Conservation (phyloP, 1,140 invertebrate genomes). For the Philotrypesis tridentata region DNA sequence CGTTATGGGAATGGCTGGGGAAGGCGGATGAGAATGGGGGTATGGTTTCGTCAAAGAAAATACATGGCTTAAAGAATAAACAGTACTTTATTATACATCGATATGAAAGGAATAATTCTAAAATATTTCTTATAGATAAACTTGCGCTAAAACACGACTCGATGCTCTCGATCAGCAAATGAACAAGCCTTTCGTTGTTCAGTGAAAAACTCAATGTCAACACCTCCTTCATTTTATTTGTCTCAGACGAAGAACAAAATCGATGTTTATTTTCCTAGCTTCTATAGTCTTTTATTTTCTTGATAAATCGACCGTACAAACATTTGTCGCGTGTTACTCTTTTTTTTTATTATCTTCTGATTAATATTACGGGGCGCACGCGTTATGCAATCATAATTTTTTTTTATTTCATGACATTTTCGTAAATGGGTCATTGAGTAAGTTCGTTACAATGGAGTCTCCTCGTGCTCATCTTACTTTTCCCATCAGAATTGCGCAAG, state of each 20-base stretch:
- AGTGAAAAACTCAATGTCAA: background rate
- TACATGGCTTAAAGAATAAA: slow-evolving; percentile 60
- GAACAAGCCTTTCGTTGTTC: background rate
- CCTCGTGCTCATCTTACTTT: too few species aligned
- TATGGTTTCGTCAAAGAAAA: background rate
- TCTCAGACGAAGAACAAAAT: slow-evolving; percentile 9
- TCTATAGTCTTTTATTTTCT: slow-evolving; percentile 12
- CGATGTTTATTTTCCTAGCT: slow-evolving; percentile 18
- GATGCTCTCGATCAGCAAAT: slow-evolving; percentile 24
- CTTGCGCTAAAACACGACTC: slow-evolving; percentile 19
- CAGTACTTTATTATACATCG: slow-evolving; percentile 64
- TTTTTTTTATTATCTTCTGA: background rate
- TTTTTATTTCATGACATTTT: background rate
- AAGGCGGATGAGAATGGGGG: too few species aligned
- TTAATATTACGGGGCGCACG: background rate
- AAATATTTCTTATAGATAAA: slow-evolving; percentile 58
- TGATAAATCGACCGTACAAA: slow-evolving; percentile 28
- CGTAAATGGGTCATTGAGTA: slow-evolving; percentile 9
- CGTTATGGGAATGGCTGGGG: too few species aligned
- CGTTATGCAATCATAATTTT: background rate
- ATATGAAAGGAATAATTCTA: slow-evolving; percentile 62
- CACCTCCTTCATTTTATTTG: background rate
- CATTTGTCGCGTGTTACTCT: background rate
- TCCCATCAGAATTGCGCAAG: too few species aligned
- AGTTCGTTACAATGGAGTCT: too few species aligned